These are phyloP conservation scores for Meriones psammophilus DNA, from an alignment of 2,797 vertebrate species.

Conservation along the genomic window DNA sequence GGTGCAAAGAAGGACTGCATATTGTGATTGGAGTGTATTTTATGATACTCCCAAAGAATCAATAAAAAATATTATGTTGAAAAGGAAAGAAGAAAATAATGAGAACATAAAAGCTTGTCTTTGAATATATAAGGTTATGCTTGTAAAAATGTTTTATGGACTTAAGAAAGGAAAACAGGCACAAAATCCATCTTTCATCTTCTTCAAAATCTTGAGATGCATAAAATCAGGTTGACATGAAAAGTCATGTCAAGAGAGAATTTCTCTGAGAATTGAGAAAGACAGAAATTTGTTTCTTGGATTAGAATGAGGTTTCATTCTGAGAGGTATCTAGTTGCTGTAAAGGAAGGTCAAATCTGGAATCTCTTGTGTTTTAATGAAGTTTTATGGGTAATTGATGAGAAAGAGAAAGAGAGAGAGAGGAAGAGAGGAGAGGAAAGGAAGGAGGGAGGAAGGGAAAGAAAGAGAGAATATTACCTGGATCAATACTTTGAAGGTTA, in stretches of 20 bases:
- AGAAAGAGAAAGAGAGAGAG: not conserved
- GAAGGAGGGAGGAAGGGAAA: not conserved
- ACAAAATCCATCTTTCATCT: not conserved
- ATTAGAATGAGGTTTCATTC: constrained; percentile 16
- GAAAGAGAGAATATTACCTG: not conserved
- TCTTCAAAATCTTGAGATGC: constrained; percentile 40
- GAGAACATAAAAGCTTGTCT: not conserved
- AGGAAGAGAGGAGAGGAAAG: too few species aligned
- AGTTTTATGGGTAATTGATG: constrained; percentile 33
- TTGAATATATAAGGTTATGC: not conserved
- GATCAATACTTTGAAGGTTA: constrained; percentile 33
- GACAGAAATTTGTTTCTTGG: not conserved
- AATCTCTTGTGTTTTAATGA: constrained; percentile 46
- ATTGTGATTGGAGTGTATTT: not conserved
- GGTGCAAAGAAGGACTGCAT: not conserved
- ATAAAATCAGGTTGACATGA: not conserved
- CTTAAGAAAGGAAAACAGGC: not conserved
- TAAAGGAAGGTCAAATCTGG: not conserved
- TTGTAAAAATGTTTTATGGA: not conserved
- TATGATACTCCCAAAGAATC: not conserved
- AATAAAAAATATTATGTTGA: not conserved
- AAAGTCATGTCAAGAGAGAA: not conserved
- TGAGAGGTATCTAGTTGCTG: constrained; percentile 3
- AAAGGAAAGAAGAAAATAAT: not conserved
- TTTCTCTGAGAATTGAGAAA: constrained; percentile 43